These are phyloP conservation scores for Anarsia innoxiella DNA, from an alignment of 2,888 invertebrate genomes.

Conservation along the genomic window DNA sequence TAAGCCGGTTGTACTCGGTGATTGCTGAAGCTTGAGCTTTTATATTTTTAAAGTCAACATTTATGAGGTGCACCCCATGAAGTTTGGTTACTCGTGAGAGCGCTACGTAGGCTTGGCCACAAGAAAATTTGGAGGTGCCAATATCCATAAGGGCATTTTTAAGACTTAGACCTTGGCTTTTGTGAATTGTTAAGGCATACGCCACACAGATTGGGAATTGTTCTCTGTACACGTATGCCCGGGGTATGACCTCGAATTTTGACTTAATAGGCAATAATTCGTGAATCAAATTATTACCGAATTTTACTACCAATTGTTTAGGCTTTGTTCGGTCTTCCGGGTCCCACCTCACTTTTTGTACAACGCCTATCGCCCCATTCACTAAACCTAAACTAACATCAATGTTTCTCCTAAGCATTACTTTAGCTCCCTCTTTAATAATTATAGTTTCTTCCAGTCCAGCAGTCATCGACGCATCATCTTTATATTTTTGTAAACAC, in stretches of 20 bases:
- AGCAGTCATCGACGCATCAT: slow-evolving; percentile 19
- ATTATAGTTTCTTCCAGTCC: slow-evolving; percentile 18
- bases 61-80: slow-evolving; percentile 10
- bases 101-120: slow-evolving; percentile 18
- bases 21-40: slow-evolving; percentile 10
- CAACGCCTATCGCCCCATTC: slow-evolving; percentile 14
- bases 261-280: slow-evolving; percentile 11
- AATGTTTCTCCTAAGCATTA: slow-evolving; percentile 17
- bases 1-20: slow-evolving; percentile 10
- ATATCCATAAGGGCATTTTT: slow-evolving; percentile 19
- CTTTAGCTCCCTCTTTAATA: slow-evolving; percentile 17
- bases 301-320: slow-evolving; percentile 14
- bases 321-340: slow-evolving; percentile 7
- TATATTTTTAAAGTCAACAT: slow-evolving; percentile 11
- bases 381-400: slow-evolving; percentile 13
- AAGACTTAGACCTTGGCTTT: slow-evolving; percentile 19
- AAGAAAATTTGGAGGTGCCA: slow-evolving; percentile 16
- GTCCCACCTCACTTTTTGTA: slow-evolving; percentile 14
- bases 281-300: slow-evolving; percentile 12
- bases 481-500: slow-evolving; percentile 18
- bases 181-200: slow-evolving; percentile 16
- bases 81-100: slow-evolving; percentile 13
- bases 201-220: slow-evolving; percentile 21
- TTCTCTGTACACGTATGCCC: slow-evolving; percentile 20
- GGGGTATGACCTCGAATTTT: slow-evolving; percentile 20